Percentiles rank a stretch among this genome's conserved stretches.
These are phyloP conservation scores for Tauraco hartlaubi DNA, from an alignment of 2,797 vertebrate genomes.

Conservation along the genomic window DNA sequence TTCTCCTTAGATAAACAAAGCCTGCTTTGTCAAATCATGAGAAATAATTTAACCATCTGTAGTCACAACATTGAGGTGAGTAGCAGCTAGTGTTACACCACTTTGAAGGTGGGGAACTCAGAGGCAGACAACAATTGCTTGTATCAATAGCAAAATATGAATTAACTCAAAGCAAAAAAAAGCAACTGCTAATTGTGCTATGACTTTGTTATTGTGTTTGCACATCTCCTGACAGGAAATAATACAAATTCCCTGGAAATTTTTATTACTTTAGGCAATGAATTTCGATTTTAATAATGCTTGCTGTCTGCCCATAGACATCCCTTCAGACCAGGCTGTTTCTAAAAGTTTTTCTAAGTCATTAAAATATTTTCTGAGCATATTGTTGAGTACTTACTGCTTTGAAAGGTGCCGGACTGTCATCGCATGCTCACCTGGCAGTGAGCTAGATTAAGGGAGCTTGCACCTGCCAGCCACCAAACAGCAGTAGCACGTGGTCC, in stretches of 20 bases:
- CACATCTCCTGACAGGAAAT: not conserved
- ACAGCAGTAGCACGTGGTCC: fast-evolving
- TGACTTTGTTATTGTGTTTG: not conserved
- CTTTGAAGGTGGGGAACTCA: not conserved
- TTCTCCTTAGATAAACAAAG: constrained; percentile 14
- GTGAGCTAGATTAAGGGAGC: not conserved
- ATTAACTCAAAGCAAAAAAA: not conserved
- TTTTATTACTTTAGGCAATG: not conserved
- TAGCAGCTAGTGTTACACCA: not conserved
- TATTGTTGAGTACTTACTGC: not conserved
- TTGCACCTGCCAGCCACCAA: not conserved
- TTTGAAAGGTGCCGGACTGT: constrained; percentile 22
- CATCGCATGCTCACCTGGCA: not conserved
- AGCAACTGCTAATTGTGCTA: not conserved
- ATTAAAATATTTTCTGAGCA: constrained; percentile 33
- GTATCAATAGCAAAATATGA: not conserved
- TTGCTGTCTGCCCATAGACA: not conserved
- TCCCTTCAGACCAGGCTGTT: not conserved
- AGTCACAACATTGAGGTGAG: not conserved
- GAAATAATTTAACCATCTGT: constrained; percentile 29
- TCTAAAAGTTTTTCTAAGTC: not conserved
- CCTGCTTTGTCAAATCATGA: not conserved
- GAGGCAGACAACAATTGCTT: not conserved
- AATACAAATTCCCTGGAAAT: not conserved
- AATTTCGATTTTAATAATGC: not conserved